Percentiles rank a stretch among this genome's conserved stretches.
These are phyloP conservation scores for Pelecanoides urinatrix DNA, from an alignment of 2,113 vertebrate genomes.

Conservation along the genomic window DNA sequence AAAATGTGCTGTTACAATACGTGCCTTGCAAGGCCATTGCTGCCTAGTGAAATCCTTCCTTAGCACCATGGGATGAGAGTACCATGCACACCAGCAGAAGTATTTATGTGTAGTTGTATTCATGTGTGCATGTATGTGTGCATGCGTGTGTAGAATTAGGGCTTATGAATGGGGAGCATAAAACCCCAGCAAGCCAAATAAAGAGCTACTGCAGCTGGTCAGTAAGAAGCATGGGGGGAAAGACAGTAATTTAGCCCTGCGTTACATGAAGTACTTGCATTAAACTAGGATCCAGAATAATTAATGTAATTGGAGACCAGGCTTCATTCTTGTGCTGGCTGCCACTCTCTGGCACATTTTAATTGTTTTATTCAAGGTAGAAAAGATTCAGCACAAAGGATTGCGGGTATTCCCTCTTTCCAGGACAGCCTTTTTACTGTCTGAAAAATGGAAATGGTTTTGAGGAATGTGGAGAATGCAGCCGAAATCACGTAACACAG, in stretches of 20 bases:
- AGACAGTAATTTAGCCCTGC: background rate
- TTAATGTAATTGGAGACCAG: background rate
- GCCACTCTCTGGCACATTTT: background rate
- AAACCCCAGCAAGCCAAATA: background rate
- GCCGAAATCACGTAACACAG: accelerated
- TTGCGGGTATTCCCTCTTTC: background rate
- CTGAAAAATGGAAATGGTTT: background rate
- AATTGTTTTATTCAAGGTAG: background rate
- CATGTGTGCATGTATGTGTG: background rate
- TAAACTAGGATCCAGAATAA: background rate
- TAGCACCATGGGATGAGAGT: background rate
- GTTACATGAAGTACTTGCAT: background rate
- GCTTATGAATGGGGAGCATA: background rate
- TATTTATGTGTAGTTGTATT: background rate
- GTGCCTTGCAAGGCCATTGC: background rate
- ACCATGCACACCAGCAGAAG: background rate
- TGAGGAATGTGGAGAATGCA: background rate
- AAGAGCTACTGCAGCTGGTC: background rate
- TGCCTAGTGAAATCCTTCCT: background rate
- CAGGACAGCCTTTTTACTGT: background rate
- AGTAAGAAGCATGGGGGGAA: background rate
- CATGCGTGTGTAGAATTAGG: background rate
- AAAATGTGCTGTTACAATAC: background rate
- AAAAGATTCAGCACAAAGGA: background rate
- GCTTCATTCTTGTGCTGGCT: background rate